Evolutionary conservation across 92 coral and sea anemone species (phyloP).

Genomic region (Porites divaricata): DNA sequence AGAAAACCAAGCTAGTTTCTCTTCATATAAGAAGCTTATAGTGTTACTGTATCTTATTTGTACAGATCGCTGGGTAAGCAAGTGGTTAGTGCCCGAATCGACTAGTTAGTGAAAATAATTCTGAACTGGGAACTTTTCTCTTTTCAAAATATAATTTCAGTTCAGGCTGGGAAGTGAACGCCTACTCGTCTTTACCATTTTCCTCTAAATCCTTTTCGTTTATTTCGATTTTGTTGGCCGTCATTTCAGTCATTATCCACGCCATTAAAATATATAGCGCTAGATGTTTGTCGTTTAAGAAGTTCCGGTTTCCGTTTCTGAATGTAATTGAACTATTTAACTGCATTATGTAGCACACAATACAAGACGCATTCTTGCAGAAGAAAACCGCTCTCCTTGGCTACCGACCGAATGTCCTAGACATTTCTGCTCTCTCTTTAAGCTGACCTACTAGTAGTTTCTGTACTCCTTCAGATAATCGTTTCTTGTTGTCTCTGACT

Average conservation of each 20-base stretch:
- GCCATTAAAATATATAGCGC: not conserved
- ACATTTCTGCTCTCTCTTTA: not conserved
- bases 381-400: conserved; percentile 21
- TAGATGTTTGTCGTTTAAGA: not conserved
- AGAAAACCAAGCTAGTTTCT: no score
- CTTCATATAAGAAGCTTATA: no score
- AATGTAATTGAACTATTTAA: conserved; percentile 40
- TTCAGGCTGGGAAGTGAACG: not conserved
- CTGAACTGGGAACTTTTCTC: no score
- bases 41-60: no score
- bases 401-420: conserved; percentile 13
- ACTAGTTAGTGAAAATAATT: no score
- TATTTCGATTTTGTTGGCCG: not conserved
- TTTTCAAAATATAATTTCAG: no score
- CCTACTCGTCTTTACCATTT: not conserved
- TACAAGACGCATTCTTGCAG: conserved; percentile 34
- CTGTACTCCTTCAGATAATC: not conserved
- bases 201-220: not conserved
- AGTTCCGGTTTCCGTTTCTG: not conserved
- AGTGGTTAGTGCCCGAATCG: no score
- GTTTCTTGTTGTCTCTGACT: not conserved
- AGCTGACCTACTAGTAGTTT: not conserved
- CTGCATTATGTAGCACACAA: conserved; percentile 24
- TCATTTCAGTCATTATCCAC: not conserved
- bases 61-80: no score